These are phyloP conservation scores for Epinotia brunnichana DNA, from an alignment of 2,888 invertebrate genomes.

Conservation along the genomic window DNA sequence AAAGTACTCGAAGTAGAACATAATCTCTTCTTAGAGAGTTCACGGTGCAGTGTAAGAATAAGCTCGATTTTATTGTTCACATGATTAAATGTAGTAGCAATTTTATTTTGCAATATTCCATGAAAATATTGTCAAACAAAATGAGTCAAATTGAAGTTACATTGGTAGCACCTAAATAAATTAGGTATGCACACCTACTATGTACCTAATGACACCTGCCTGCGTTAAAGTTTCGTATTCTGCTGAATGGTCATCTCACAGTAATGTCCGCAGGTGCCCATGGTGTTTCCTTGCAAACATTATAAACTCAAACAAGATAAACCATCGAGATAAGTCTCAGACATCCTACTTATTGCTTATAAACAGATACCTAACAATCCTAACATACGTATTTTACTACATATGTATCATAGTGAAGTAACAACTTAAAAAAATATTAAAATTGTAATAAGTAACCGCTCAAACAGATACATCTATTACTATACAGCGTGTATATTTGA, in stretches of 20 bases:
- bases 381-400: not conserved
- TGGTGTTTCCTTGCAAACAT: conserved; percentile 5
- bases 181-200: too few relatives aligned
- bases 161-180: not conserved
- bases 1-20: conserved; percentile 18
- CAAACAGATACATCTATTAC: not conserved
- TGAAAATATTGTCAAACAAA: not conserved
- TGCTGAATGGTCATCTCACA: not conserved
- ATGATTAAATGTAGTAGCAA: not conserved
- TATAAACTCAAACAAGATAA: not conserved
- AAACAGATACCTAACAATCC: not conserved
- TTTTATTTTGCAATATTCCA: not conserved
- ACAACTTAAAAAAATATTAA: not conserved
- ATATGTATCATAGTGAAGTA: not conserved
- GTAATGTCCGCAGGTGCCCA: not conserved
- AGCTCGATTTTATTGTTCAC: not conserved
- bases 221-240: not conserved
- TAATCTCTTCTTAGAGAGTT: conserved; percentile 4
- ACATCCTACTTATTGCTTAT: not conserved
- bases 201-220: not conserved
- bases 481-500: too few relatives aligned
- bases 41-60: not conserved
- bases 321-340: not conserved
- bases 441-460: not conserved
- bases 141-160: not conserved